Evolutionary conservation across 2,888 invertebrate genomes (phyloP).

Genomic region (Thelaira solivaga): DNA sequence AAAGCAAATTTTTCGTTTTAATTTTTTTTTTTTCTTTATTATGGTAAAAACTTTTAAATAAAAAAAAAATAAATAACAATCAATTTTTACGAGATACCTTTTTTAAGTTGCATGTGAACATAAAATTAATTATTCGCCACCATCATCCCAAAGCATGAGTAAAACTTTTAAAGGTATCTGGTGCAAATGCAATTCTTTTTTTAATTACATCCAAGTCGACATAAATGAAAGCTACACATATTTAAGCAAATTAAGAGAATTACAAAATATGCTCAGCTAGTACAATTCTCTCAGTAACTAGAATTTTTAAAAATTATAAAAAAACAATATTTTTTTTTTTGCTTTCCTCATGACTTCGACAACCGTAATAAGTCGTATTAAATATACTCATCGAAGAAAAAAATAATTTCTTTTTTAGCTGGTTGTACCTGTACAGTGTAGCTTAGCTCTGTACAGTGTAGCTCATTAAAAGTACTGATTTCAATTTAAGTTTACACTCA

Average conservation of each 20-base stretch:
- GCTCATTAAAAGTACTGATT: conserved; percentile 57
- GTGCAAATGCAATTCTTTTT: background rate
- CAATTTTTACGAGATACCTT: conserved; percentile 47
- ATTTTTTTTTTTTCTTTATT: conserved; percentile 2
- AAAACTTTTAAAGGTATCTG: background rate
- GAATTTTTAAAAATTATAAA: no score
- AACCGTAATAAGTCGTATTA: no score
- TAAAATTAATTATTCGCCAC: conserved; percentile 72
- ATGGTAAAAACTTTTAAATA: background rate
- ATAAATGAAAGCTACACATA: background rate
- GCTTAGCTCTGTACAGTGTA: background rate
- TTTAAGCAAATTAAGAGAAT: no score
- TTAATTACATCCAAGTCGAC: background rate
- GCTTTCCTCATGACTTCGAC: no score
- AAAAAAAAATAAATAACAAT: conserved; percentile 2
- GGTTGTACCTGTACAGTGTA: no score
- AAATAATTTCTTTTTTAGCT: no score
- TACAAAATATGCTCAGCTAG: no score
- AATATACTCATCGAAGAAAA: no score
- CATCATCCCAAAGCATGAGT: conserved; percentile 32
- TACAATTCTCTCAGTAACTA: no score
- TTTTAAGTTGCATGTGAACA: conserved; percentile 69
- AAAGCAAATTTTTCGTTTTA: conserved; percentile 23
- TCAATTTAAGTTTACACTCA: conserved; percentile 35
- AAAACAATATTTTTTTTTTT: no score